A percentile compares a stretch with the other conserved stretches of the same genome.
phyloP scores from a whole-genome alignment of 2,888 invertebrate genomes.

The Xanthorhoe spadicearia region DNA sequence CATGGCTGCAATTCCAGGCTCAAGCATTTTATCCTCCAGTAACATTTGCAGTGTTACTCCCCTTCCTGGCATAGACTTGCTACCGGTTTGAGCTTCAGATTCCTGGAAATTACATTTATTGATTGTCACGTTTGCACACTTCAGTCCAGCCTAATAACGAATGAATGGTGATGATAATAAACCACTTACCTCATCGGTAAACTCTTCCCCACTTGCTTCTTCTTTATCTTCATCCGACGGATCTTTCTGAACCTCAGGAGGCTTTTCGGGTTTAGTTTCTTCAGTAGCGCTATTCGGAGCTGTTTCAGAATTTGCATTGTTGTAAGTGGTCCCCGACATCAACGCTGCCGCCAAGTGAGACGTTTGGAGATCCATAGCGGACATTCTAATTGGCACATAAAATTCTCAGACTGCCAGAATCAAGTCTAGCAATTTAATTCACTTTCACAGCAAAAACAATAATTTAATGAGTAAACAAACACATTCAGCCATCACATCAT shows the following conservation, averaged over 20 bases:
- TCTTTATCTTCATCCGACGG: slow-evolving; percentile 73
- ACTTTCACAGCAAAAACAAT: neutral
- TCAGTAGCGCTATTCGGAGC: slow-evolving; percentile 47
- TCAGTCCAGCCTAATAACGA: neutral
- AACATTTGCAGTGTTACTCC: slow-evolving; percentile 94
- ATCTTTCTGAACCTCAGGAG: slow-evolving; percentile 59
- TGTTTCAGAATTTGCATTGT: slow-evolving; percentile 46
- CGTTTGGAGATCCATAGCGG: slow-evolving; percentile 75
- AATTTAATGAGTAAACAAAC: slow-evolving; percentile 1
- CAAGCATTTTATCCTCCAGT: slow-evolving; percentile 92
- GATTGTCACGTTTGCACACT: neutral
- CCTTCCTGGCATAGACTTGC: slow-evolving; percentile 83
- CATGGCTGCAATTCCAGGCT: slow-evolving; percentile 93
- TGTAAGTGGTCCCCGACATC: slow-evolving; percentile 72
- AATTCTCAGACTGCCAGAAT: neutral
- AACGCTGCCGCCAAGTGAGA: slow-evolving; percentile 80
- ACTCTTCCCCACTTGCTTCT: slow-evolving; percentile 79
- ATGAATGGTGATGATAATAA: neutral
- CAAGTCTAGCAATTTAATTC: neutral
- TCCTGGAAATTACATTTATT: slow-evolving; percentile 61
- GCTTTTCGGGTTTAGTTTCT: slow-evolving; percentile 64
- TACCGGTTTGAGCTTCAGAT: slow-evolving; percentile 76
- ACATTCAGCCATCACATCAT: neutral
- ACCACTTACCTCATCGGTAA: slow-evolving; percentile 71
- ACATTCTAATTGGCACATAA: slow-evolving; percentile 21